Evolutionary conservation across 37 sponge, comb jelly and placozoan species (phyloP).

Genomic region (Haliclona indistincta): DNA sequence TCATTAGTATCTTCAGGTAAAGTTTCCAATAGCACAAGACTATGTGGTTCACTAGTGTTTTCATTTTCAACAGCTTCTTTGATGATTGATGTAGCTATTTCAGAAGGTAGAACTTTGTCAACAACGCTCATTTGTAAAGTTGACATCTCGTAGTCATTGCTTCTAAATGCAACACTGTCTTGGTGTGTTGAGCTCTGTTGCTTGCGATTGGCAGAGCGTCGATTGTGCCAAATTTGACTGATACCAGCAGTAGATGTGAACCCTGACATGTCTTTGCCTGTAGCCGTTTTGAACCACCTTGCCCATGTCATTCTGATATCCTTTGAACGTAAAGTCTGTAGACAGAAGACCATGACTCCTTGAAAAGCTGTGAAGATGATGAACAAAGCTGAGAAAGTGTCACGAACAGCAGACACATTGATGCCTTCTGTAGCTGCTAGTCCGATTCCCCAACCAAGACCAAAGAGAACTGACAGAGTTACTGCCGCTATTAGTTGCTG

Average conservation of each 20-base stretch:
- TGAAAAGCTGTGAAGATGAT: slow-evolving; percentile 32
- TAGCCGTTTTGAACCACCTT: background rate
- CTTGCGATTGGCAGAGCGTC: too few species aligned
- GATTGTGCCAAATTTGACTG: background rate
- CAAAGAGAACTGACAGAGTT: slow-evolving; percentile 34
- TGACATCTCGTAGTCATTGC: too few species aligned
- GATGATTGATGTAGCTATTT: too few species aligned
- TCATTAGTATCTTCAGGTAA: too few species aligned
- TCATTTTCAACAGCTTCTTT: too few species aligned
- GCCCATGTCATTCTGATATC: slow-evolving; percentile 37
- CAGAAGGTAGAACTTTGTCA: too few species aligned
- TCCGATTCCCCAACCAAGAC: slow-evolving; percentile 33
- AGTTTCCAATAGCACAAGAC: too few species aligned
- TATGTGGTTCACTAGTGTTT: too few species aligned
- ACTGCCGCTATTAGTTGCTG: slow-evolving; percentile 8
- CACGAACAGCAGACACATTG: background rate
- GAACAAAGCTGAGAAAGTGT: slow-evolving; percentile 23
- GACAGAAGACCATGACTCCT: slow-evolving; percentile 33
- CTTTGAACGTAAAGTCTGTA: slow-evolving; percentile 32
- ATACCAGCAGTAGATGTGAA: slow-evolving; percentile 1
- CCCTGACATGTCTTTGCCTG: slow-evolving; percentile 5
- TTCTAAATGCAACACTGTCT: too few species aligned
- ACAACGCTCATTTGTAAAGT: too few species aligned
- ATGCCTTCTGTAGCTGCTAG: slow-evolving; percentile 15
- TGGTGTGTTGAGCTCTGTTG: too few species aligned